Conservation (phyloP, 1,140 invertebrate species). For the Drosophila varians region DNA sequence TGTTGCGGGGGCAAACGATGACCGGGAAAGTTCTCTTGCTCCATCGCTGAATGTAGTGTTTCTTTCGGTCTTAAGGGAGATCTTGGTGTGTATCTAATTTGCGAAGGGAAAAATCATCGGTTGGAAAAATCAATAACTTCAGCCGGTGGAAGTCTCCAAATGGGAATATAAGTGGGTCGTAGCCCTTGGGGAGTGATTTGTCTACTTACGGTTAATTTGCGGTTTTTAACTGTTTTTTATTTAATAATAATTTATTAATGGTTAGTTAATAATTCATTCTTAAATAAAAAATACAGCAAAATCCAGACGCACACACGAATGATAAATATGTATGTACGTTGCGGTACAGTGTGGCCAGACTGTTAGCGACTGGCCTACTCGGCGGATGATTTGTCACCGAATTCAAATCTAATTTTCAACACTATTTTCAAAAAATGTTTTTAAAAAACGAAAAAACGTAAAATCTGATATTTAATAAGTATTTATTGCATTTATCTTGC, state of each 20-base stretch:
- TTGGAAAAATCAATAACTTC: constrained; percentile 63
- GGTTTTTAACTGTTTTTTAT: constrained; percentile 83
- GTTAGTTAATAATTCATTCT: constrained; percentile 82
- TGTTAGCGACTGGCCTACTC: constrained; percentile 18
- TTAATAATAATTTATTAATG: constrained; percentile 83
- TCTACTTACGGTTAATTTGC: constrained; percentile 50
- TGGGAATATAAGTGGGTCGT: neutral
- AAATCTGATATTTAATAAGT: constrained; percentile 34
- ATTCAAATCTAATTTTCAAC: neutral
- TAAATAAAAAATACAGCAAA: constrained; percentile 84
- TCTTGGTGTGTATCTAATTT: constrained; percentile 61
- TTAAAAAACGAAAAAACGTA: no score
- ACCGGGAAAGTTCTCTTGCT: constrained; percentile 53
- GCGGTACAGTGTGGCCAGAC: constrained; percentile 24
- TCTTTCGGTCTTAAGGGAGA: constrained; percentile 10
- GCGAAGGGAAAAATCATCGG: neutral
- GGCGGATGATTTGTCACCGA: neutral
- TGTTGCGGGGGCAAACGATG: constrained; percentile 41
- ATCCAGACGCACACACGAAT: constrained; percentile 70
- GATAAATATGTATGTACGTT: constrained; percentile 49
- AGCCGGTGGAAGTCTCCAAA: neutral
- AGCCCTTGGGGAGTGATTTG: neutral
- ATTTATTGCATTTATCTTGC: constrained; percentile 64
- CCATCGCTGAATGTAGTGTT: constrained; percentile 42
- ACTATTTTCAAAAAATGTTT: no score